Evolutionary conservation across 2,888 invertebrate genomes (phyloP), one percentile per base, ranked within the genome.

Genomic region (Phortica okadai): DNA sequence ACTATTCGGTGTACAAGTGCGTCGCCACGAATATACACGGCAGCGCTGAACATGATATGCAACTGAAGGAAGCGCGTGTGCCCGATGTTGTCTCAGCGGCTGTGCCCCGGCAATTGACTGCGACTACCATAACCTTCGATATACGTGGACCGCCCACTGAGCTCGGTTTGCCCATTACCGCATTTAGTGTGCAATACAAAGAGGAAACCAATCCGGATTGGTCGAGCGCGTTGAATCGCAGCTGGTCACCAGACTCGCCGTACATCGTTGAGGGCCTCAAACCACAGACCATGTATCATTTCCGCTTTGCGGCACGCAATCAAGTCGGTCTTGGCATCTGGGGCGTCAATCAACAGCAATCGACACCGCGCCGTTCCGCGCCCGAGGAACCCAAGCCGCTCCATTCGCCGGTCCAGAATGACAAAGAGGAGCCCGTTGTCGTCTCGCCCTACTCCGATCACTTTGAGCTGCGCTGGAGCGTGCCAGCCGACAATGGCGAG

Each of bases 401-500:
- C 70, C 92, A 93, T 69, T 92, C 92, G 67, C 88, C 91, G 3
- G 89, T 91, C 78, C 90, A 91, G 80, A 92, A 92, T 69, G 91
- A 92, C 74, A 90, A 91, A 76, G 91, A 92, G 69, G 92, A 93
- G 41, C 91, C 91, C 3, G 92, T 93, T 16, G 92, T 93, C 0
- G 90, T 92, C 4, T 95, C 95, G 59, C 93, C 93, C 62, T 97
- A 94, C 90, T 95, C 95, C 42, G 95, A 96, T 91, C 95, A 95
- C 89, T 97, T 94, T 89, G 96, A 97, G 88, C 91, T 97, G 25
- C 93, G 95, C 88, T 98, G 97, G 97, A 94, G 94, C 85, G 94
- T 95, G 73, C 97, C 97, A 0, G 94, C 95, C 73, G 96, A 97
- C 89, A 98, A 98, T 91, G 98, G 98, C 8, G 97, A 97, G 91